Conservation (phyloP, 2,113 vertebrate species). For the Cyprinus carpio region DNA sequence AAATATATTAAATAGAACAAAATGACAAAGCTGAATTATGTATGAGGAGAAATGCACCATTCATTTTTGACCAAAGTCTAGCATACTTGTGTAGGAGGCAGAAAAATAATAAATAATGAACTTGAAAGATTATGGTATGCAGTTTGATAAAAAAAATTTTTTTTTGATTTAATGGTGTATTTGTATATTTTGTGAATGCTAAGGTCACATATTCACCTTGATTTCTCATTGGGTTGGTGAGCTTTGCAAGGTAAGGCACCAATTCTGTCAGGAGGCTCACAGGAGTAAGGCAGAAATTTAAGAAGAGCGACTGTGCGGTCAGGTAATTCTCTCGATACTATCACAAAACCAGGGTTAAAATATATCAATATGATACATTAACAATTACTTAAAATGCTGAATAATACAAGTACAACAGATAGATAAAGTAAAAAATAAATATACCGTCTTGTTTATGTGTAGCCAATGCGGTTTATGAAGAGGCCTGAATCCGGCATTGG, state of each 20-base stretch:
- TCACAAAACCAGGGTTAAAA: conserved; percentile 29
- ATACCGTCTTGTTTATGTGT: conserved; percentile 87
- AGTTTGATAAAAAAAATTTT: neutral
- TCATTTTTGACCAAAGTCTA: neutral
- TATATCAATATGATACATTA: neutral
- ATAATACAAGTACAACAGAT: neutral
- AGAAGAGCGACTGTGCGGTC: conserved; percentile 86
- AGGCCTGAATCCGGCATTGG: conserved; percentile 85
- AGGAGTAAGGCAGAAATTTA: conserved; percentile 85
- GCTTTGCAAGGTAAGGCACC: conserved; percentile 87
- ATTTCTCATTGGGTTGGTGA: conserved; percentile 89
- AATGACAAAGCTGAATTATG: neutral
- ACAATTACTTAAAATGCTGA: neutral
- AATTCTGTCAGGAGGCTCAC: conserved; percentile 88
- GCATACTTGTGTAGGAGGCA: neutral
- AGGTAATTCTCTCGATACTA: conserved; percentile 90
- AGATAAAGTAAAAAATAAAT: neutral
- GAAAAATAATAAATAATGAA: neutral
- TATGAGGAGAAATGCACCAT: neutral
- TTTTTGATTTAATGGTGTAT: neutral
- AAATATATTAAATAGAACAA: neutral
- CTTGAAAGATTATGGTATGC: neutral
- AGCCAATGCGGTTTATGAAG: conserved; percentile 96
- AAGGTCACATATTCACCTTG: conserved; percentile 76
- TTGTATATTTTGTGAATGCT: neutral